Base-by-base conservation (phyloP, 2,797 vertebrate species). In the Acanthornis magna region DNA sequence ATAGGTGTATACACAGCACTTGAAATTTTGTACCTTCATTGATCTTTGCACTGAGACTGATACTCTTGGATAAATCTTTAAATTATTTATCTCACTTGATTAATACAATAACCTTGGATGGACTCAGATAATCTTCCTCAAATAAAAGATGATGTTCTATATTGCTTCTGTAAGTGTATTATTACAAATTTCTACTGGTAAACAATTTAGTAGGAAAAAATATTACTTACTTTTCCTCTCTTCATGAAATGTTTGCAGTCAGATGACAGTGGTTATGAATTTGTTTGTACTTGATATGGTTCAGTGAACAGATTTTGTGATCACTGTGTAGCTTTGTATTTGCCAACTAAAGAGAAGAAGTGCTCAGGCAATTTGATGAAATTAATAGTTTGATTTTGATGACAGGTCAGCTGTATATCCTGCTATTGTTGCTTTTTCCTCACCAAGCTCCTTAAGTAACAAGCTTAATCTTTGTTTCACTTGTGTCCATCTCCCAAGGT, bases 331-430 rank as follows among this genome's bases (percentile, higher is more conserved):
- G 38, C 62, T 88, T 50, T 81, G 34, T 75, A 38, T 89, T 96
- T 95, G 78, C 90, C 81, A 91, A 4, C 86, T 93, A 63, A 93
- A 77, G 74, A 95, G 67, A 91, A 74, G 76, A 94, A 63, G 48
- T 93, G 53, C 92, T 95, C 75, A 50, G 77, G 75, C 67, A 95
- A 77, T 94, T 93, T 57, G 21, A 26, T 53, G 5, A 84, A 93
- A 95, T 71, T 75, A 47, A 50, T 57, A 19, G 45, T 74, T 80
- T 65, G 53, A 47, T 87, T 84, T 82, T 83, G 53, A 61, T 58
- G 40, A n/a, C 54, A 71, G 90, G 53, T 91, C 86, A 83, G 11
- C 50, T 80, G 43, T 3, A 1, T 51, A 26, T 61, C 50, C 27
- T 62, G 7, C 8, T 32, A 34, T 38, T 55, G 70, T 66, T 73